phyloP scores from a whole-genome alignment of 2,888 invertebrate genomes.

The Automeris io region DNA sequence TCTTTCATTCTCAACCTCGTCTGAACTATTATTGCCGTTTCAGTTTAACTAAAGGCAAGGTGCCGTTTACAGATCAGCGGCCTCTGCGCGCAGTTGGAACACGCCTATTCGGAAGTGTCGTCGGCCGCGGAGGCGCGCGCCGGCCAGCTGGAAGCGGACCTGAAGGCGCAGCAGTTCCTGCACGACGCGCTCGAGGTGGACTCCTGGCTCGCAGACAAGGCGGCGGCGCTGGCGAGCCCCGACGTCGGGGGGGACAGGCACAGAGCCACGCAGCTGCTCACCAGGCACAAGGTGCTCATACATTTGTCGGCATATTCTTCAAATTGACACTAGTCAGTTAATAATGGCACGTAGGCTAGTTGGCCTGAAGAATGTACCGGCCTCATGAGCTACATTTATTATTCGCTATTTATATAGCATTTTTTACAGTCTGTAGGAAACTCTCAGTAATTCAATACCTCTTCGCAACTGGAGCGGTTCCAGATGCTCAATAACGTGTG shows the following conservation, averaged over 20 bases:
- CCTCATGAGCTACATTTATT: too few relatives aligned
- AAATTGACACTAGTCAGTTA: too few relatives aligned
- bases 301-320: not conserved
- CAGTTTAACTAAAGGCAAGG: too few relatives aligned
- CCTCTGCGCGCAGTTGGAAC: conserved; percentile 83
- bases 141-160: conserved; percentile 87
- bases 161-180: conserved; percentile 94
- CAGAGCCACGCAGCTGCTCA: conserved; percentile 93
- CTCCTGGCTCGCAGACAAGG: conserved; percentile 93
- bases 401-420: too few relatives aligned
- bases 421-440: too few relatives aligned
- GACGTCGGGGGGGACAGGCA: conserved; percentile 94
- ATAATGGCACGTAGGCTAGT: too few relatives aligned
- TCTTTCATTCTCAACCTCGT: too few relatives aligned
- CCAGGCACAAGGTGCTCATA: conserved; percentile 90
- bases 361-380: too few relatives aligned
- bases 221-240: conserved; percentile 86
- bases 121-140: conserved; percentile 83
- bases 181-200: conserved; percentile 95
- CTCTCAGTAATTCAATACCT: too few relatives aligned
- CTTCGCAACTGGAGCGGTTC: too few relatives aligned
- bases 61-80: conserved; percentile 79
- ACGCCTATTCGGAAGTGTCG: conserved; percentile 85
- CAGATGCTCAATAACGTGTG: too few relatives aligned
- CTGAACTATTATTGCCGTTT: too few relatives aligned